Conservation (phyloP, 1,140 invertebrate genomes). For the Hydropsyche tenuis region DNA sequence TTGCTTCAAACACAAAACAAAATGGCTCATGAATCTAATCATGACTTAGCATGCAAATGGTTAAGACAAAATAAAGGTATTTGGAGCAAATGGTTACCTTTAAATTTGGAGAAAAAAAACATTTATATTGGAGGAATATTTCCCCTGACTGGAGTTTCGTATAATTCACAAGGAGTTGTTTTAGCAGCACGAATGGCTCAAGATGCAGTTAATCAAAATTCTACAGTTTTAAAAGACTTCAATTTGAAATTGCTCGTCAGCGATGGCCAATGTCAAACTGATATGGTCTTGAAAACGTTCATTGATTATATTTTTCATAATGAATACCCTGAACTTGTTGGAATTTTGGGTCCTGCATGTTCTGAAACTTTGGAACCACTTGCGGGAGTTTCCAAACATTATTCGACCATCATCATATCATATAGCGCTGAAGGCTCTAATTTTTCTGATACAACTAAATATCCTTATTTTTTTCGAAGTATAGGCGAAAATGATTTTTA, state of each 20-base stretch:
- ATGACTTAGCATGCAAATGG: slow-evolving; percentile 75
- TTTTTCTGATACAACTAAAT: slow-evolving; percentile 72
- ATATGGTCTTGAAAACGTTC: slow-evolving; percentile 80
- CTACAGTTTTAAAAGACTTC: slow-evolving; percentile 68
- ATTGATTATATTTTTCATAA: slow-evolving; percentile 73
- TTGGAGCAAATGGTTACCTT: slow-evolving; percentile 66
- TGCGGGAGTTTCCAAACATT: slow-evolving; percentile 80
- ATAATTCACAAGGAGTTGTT: slow-evolving; percentile 68
- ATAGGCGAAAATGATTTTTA: slow-evolving; percentile 83
- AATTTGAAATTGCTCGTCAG: slow-evolving; percentile 65
- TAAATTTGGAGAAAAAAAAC: slow-evolving; percentile 61
- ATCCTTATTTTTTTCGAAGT: slow-evolving; percentile 85
- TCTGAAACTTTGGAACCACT: slow-evolving; percentile 85
- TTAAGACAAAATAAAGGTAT: slow-evolving; percentile 63
- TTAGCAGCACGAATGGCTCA: slow-evolving; percentile 71
- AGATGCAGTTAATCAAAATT: slow-evolving; percentile 70
- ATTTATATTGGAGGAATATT: slow-evolving; percentile 80
- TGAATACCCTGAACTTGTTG: slow-evolving; percentile 65
- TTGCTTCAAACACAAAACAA: slow-evolving; percentile 61
- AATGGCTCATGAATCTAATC: slow-evolving; percentile 50
- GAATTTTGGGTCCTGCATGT: slow-evolving; percentile 84
- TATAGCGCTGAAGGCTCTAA: slow-evolving; percentile 81
- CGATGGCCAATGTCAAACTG: slow-evolving; percentile 77
- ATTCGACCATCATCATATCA: slow-evolving; percentile 78
- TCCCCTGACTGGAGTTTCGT: slow-evolving; percentile 66